These are phyloP conservation scores for Muntiacus reevesi DNA, from an alignment of 2,113 vertebrate species.

Conservation along the genomic window DNA sequence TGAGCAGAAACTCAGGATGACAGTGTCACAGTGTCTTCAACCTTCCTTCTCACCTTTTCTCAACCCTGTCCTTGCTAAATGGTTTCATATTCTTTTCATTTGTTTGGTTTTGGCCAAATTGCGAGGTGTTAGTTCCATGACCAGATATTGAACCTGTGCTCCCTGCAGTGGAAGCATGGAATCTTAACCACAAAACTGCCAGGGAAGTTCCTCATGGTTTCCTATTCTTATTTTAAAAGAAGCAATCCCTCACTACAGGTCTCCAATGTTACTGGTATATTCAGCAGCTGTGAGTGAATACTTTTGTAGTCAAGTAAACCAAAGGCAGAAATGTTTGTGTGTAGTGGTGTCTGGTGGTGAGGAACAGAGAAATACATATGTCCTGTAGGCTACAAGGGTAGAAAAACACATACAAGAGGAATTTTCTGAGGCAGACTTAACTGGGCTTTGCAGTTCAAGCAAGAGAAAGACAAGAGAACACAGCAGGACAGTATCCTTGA, in stretches of 20 bases:
- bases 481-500: not conserved
- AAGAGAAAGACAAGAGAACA: not conserved
- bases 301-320: not conserved
- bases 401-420: not conserved
- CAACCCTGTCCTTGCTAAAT: not conserved
- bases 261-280: not conserved
- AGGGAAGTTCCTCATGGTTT: not conserved
- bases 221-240: not conserved
- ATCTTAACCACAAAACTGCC: not conserved
- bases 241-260: not conserved
- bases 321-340: not conserved
- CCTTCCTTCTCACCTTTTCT: not conserved
- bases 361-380: not conserved
- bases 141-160: not conserved
- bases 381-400: not conserved
- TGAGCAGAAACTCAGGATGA: not conserved
- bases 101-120: not conserved
- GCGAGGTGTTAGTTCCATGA: not conserved
- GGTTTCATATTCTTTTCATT: not conserved
- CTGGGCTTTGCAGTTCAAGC: not conserved
- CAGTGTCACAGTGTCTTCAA: not conserved
- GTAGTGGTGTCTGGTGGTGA: not conserved
- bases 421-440: conserved; percentile 24
- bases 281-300: not conserved
- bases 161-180: not conserved